Conservation (phyloP, 2,888 invertebrate genomes). For the Apamea crenata region DNA sequence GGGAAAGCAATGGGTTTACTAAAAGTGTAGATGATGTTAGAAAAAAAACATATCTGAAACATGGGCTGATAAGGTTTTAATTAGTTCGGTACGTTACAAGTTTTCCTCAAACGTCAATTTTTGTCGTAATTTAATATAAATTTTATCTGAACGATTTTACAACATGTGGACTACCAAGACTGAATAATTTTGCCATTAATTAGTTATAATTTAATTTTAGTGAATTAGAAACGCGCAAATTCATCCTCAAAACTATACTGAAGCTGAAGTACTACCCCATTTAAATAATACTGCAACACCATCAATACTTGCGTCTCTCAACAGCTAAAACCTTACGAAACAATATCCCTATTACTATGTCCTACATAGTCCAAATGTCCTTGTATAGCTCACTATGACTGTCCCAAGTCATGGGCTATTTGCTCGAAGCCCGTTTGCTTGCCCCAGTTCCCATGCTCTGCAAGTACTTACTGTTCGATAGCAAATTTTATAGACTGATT, state of each 20-base stretch:
- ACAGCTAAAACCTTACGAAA: constrained; percentile 35
- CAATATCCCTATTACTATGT: constrained; percentile 24
- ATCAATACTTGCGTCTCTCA: constrained; percentile 1
- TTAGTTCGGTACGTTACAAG: not conserved
- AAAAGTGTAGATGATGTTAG: not conserved
- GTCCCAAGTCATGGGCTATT: constrained; percentile 55
- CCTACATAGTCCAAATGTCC: constrained; percentile 51
- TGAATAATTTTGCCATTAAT: not conserved
- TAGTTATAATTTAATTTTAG: not conserved
- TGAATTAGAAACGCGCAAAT: not conserved
- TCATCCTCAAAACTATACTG: not conserved
- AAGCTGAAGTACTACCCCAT: not conserved
- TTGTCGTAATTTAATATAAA: not conserved
- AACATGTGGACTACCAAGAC: not conserved
- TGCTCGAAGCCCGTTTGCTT: constrained; percentile 59
- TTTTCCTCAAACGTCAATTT: not conserved
- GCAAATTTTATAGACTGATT: constrained; percentile 54
- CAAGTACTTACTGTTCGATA: constrained; percentile 47
- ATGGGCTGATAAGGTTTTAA: not conserved
- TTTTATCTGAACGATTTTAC: not conserved
- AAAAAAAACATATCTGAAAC: not conserved
- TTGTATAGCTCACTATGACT: constrained; percentile 52
- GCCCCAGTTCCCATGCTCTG: constrained; percentile 70
- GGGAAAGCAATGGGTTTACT: not conserved
- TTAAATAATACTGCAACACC: constrained; percentile 2